Evolutionary conservation across 1,140 invertebrate species (phyloP).

Genomic region (Sycobia sp.): DNA sequence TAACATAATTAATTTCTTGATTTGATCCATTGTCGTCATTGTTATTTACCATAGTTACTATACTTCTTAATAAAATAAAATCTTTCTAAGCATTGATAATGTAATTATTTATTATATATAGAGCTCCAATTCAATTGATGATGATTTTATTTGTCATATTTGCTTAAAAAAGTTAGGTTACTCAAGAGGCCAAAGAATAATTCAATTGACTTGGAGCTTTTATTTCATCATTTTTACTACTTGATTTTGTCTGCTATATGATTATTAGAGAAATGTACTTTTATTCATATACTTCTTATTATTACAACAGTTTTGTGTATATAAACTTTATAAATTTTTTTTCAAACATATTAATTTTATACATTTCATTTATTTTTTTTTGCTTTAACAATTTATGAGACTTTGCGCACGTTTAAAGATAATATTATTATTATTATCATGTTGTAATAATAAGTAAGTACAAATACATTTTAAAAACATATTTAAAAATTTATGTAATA

Average conservation of each 20-base stretch:
- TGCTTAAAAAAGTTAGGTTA: constrained; percentile 20
- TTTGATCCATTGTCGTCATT: constrained; percentile 16
- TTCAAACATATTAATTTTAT: constrained; percentile 21
- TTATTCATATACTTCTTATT: constrained; percentile 21
- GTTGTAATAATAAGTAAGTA: constrained; percentile 25
- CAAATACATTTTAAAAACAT: constrained; percentile 16
- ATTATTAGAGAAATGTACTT: constrained; percentile 1
- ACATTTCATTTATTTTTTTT: constrained; percentile 5
- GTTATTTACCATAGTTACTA: constrained; percentile 35
- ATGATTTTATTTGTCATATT: constrained; percentile 16
- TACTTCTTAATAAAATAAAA: constrained; percentile 49
- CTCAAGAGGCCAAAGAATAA: constrained; percentile 6
- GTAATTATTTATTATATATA: constrained; percentile 15
- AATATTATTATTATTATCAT: neutral
- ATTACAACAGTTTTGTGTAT: constrained; percentile 17
- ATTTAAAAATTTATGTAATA: constrained; percentile 20
- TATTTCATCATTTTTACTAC: neutral
- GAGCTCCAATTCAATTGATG: constrained; percentile 14
- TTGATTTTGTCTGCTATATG: neutral
- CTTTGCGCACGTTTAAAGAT: neutral
- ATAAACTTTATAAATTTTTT: constrained; percentile 23
- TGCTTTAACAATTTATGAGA: neutral
- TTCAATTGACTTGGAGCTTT: constrained; percentile 26
- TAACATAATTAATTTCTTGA: constrained; percentile 8
- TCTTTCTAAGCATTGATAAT: constrained; percentile 30